Evolutionary conservation across 2,113 vertebrate genomes (phyloP).

Genomic region (Sterna hirundo): DNA sequence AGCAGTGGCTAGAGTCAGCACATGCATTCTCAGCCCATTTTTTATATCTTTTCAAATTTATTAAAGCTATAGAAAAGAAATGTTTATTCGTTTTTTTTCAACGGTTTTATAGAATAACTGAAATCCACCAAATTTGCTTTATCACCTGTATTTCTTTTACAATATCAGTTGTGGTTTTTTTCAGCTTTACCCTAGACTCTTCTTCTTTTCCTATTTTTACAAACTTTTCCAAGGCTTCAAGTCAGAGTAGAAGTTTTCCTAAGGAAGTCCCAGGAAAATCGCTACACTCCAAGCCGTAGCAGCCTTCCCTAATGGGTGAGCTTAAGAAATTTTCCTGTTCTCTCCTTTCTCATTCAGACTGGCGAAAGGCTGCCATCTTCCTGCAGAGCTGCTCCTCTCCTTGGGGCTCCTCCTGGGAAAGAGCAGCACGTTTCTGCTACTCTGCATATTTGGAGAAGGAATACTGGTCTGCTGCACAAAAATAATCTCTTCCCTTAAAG

Average conservation of each 20-base stretch:
- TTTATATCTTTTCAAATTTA: background rate
- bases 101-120: rapidly evolving
- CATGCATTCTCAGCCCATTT: background rate
- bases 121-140: background rate
- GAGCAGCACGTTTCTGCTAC: background rate
- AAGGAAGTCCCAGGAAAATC: background rate
- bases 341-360: background rate
- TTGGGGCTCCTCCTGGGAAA: background rate
- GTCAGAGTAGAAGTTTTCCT: background rate
- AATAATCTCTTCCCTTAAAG: background rate
- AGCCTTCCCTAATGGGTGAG: background rate
- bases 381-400: background rate
- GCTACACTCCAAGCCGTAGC: background rate
- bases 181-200: background rate
- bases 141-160: background rate
- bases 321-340: background rate
- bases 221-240: background rate
- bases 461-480: background rate
- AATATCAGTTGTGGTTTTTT: background rate
- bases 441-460: background rate
- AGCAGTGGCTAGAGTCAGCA: background rate
- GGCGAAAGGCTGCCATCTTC: background rate
- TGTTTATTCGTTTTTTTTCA: background rate
- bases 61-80: background rate
- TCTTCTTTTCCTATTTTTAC: background rate